Evolutionary conservation across 2,888 invertebrate genomes (phyloP).

Genomic region (Amblyteles armatorius): DNA sequence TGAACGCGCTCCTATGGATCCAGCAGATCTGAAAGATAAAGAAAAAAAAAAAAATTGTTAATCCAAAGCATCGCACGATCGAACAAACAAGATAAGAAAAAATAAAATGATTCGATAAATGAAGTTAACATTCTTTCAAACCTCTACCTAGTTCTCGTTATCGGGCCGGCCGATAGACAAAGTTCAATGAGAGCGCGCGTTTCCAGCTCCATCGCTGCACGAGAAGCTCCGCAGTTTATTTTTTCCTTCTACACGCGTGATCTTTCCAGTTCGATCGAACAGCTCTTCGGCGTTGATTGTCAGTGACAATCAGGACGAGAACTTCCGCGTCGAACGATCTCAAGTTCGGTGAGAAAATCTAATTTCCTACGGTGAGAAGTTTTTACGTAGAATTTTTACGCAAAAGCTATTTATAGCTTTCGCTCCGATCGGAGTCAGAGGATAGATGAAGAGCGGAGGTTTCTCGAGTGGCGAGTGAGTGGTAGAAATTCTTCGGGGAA

Average conservation of each 20-base stretch:
- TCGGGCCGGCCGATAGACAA: constrained; percentile 76
- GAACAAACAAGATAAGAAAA: neutral
- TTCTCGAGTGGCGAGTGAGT: neutral
- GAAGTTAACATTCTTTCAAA: neutral
- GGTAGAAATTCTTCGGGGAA: neutral
- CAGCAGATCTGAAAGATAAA: constrained; percentile 85
- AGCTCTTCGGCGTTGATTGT: constrained; percentile 29
- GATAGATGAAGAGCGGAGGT: too few relatives aligned
- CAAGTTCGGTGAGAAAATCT: neutral
- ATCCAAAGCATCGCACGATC: neutral
- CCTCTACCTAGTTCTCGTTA: constrained; percentile 79
- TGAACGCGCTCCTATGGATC: constrained; percentile 88
- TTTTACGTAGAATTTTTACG: neutral
- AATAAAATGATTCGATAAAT: neutral
- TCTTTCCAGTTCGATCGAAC: neutral
- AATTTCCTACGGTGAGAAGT: neutral
- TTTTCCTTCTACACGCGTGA: neutral
- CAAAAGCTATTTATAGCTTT: neutral
- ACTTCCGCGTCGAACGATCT: neutral
- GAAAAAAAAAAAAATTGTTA: neutral
- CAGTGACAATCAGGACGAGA: constrained; percentile 29
- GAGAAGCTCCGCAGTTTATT: neutral
- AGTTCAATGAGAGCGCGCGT: constrained; percentile 79
- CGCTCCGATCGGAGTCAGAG: neutral
- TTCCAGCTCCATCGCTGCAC: constrained; percentile 78